These are phyloP conservation scores for Diplazon laetatorius DNA, from an alignment of 2,888 invertebrate genomes.

Conservation along the genomic window DNA sequence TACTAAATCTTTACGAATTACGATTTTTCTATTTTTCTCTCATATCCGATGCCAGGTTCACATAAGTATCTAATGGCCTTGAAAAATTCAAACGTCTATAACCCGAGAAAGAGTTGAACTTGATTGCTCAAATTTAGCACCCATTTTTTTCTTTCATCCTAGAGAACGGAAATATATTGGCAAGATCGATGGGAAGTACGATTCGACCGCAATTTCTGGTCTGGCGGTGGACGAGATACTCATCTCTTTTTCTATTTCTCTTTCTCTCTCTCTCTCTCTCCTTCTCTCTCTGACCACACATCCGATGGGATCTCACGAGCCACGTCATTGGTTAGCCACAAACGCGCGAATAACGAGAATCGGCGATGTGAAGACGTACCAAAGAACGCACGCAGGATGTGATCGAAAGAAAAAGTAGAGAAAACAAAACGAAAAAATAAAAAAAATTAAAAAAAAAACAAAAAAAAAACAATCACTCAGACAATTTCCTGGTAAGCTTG, in stretches of 20 bases:
- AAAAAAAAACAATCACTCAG: slow-evolving; percentile 33
- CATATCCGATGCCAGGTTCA: too few relatives aligned
- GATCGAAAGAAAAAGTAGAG: background rate
- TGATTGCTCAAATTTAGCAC: too few relatives aligned
- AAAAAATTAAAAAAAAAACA: background rate
- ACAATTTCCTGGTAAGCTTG: slow-evolving; percentile 43
- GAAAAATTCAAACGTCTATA: too few relatives aligned
- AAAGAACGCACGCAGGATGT: background rate
- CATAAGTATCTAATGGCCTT: too few relatives aligned
- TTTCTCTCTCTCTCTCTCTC: background rate
- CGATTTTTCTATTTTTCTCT: too few relatives aligned
- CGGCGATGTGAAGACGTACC: background rate
- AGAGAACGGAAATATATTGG: background rate
- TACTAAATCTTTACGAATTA: too few relatives aligned
- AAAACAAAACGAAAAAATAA: background rate
- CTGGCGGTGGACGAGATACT: background rate
- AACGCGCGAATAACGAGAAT: background rate
- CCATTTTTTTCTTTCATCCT: too few relatives aligned
- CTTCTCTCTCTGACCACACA: background rate
- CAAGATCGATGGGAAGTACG: too few relatives aligned
- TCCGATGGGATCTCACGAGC: slow-evolving; percentile 36
- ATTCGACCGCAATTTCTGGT: too few relatives aligned
- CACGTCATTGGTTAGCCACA: background rate
- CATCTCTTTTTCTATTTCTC: background rate
- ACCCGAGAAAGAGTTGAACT: too few relatives aligned